These are phyloP conservation scores for Calosoma granatense DNA, from an alignment of 1,140 invertebrate species.

Conservation along the genomic window DNA sequence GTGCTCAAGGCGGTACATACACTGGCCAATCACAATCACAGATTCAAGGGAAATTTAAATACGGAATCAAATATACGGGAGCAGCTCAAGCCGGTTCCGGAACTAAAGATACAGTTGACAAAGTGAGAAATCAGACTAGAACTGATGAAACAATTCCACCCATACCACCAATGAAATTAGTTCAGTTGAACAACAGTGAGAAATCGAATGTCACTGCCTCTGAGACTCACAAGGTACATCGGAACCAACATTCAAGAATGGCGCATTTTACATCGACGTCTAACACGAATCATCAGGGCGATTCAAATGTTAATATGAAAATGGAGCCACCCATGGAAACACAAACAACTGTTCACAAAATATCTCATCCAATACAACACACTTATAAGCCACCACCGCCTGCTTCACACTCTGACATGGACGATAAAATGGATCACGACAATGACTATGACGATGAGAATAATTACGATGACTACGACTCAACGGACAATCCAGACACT, in stretches of 20 bases:
- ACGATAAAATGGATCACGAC: slow-evolving; percentile 45
- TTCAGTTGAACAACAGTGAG: slow-evolving; percentile 12
- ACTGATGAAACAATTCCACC: slow-evolving; percentile 12
- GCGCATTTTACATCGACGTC: not conserved
- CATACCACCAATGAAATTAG: slow-evolving; percentile 11
- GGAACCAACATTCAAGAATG: not conserved
- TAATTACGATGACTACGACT: slow-evolving; percentile 29
- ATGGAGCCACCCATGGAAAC: not conserved
- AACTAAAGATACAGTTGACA: slow-evolving; percentile 39
- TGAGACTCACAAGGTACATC: not conserved
- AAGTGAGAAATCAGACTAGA: slow-evolving; percentile 34
- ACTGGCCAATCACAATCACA: slow-evolving; percentile 70
- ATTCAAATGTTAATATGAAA: not conserved
- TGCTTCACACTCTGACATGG: slow-evolving; percentile 26
- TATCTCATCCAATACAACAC: not conserved
- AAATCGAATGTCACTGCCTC: slow-evolving; percentile 14
- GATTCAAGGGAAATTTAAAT: slow-evolving; percentile 62
- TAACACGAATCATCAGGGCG: not conserved
- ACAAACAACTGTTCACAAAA: not conserved
- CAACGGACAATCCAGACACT: not conserved
- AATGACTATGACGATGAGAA: slow-evolving; percentile 36
- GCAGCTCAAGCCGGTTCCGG: slow-evolving; percentile 72
- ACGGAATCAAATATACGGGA: slow-evolving; percentile 68
- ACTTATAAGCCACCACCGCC: slow-evolving; percentile 16
- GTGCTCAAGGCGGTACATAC: slow-evolving; percentile 60